Percentiles rank a stretch among this genome's conserved stretches.
These are phyloP conservation scores for Ceyx erithaca DNA, from an alignment of 2,797 vertebrate species.

Conservation along the genomic window DNA sequence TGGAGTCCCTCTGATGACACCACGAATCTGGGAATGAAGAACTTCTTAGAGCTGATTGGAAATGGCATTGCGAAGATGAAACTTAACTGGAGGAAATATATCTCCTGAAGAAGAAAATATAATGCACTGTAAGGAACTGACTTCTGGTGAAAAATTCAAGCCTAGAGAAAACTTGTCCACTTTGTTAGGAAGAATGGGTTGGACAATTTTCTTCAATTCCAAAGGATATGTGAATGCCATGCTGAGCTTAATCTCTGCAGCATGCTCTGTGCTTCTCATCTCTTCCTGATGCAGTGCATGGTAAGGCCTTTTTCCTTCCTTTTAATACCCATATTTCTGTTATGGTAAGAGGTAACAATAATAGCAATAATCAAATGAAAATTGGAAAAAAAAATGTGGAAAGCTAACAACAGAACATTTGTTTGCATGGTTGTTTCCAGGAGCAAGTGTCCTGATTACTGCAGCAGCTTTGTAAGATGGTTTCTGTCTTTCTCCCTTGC, in stretches of 20 bases:
- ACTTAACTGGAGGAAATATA: slow-evolving; percentile 72
- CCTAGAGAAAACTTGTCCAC: slow-evolving; percentile 70
- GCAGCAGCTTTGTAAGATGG: slow-evolving; percentile 48
- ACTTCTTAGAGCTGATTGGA: slow-evolving; percentile 72
- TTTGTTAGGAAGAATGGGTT: slow-evolving; percentile 78
- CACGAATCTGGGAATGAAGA: slow-evolving; percentile 71
- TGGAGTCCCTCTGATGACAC: slow-evolving; percentile 70
- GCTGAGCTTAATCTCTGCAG: slow-evolving; percentile 79
- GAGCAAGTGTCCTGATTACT: slow-evolving; percentile 40
- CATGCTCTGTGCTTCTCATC: slow-evolving; percentile 88
- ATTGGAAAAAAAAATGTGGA: background rate
- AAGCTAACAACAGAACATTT: background rate
- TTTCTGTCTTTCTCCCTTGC: slow-evolving; percentile 17
- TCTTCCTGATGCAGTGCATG: slow-evolving; percentile 97
- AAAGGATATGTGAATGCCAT: slow-evolving; percentile 72
- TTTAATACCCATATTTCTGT: slow-evolving; percentile 16
- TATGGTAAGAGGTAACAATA: background rate
- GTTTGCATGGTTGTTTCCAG: background rate
- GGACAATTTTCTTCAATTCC: slow-evolving; percentile 70
- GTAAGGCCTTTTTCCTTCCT: slow-evolving; percentile 82
- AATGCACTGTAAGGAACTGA: slow-evolving; percentile 67
- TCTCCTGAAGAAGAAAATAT: slow-evolving; percentile 73
- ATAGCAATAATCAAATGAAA: background rate
- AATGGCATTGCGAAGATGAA: slow-evolving; percentile 72
- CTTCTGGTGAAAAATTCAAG: slow-evolving; percentile 74